These are phyloP conservation scores for Coboldia fuscipes DNA, from an alignment of 1,140 invertebrate genomes.

Conservation along the genomic window DNA sequence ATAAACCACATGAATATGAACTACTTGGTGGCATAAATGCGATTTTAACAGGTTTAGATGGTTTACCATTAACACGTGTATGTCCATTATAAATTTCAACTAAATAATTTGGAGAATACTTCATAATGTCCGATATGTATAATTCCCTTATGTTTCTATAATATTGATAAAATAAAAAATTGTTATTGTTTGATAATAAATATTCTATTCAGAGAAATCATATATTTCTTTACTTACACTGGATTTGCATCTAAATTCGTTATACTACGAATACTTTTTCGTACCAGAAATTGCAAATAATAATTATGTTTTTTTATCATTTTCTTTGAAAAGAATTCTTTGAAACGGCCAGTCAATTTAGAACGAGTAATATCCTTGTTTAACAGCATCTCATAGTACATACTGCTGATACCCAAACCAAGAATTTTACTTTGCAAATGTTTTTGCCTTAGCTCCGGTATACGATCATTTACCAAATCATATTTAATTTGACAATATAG, in stretches of 20 bases:
- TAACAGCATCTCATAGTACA: constrained; percentile 48
- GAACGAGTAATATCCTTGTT: background rate
- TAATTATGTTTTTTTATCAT: background rate
- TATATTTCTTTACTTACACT: too few species aligned
- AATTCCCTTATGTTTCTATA: background rate
- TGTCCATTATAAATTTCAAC: too few species aligned
- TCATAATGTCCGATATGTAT: background rate
- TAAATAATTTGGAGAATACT: constrained; percentile 47
- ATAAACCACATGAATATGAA: too few species aligned
- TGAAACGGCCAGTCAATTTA: background rate
- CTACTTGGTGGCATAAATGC: too few species aligned
- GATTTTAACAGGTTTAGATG: constrained; percentile 18
- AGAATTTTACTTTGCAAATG: constrained; percentile 49
- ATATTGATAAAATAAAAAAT: background rate
- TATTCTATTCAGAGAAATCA: background rate
- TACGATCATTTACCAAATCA: constrained; percentile 56
- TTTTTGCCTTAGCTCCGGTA: constrained; percentile 53
- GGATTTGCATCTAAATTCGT: too few species aligned
- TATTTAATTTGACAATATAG: constrained; percentile 63
- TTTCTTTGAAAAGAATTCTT: background rate
- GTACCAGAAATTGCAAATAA: background rate
- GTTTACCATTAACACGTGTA: constrained; percentile 39
- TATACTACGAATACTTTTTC: too few species aligned
- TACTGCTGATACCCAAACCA: constrained; percentile 64
- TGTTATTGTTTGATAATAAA: background rate